Base-by-base conservation (phyloP, 1,140 invertebrate species). In the Cydia strobilella region DNA sequence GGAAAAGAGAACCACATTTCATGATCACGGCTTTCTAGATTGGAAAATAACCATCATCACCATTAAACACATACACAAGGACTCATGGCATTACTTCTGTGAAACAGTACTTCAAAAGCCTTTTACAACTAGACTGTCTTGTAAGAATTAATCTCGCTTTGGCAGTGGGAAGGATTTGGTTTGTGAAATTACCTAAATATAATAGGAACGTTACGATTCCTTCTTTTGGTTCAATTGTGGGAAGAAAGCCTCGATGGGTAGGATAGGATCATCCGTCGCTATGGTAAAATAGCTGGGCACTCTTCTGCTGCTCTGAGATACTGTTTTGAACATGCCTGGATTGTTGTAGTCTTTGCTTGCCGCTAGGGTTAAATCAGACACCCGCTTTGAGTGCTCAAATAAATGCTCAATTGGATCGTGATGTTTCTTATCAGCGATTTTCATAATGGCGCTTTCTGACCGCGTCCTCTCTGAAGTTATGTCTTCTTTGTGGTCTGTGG, bases 241-340 rank as follows among this genome's bases (percentile, higher is more conserved):
- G 80, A 95, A 95, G 82, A 95, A 95, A 5, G 94, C 94, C 83
- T 95, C 94, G 75, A 95, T 95, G 0, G 94, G 94, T 54, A 95
- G 87, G 27, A 95, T 94, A 0, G 94, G 94, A 80, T 95, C 94
- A 76, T 95, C 94, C 9, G 94, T 95, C 0, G 94, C 93, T 86
- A 95, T 93, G 0, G 94, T 95, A 78, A 95, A 95, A 76, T 94
- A 94, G 82, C 93, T 94, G 3, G 94, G 94, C 85, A 94, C 93
- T 76, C 94, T 86, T 79, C 94, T 93, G 73, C 94, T 91, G 35
- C 88, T 93, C 0, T 92, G 84, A 25, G 92, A 86, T 25, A 93
- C 85, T 0, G 92, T 90, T 84, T 94, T 94, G 78, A 94, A 94
- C 82, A 94, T 85, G 12, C 94, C 94, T 0, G 94, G 93, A 27